Percentiles rank a stretch among this genome's conserved stretches.
Conservation (phyloP, 1,140 invertebrate genomes). For the Drosophila tsacasi region DNA sequence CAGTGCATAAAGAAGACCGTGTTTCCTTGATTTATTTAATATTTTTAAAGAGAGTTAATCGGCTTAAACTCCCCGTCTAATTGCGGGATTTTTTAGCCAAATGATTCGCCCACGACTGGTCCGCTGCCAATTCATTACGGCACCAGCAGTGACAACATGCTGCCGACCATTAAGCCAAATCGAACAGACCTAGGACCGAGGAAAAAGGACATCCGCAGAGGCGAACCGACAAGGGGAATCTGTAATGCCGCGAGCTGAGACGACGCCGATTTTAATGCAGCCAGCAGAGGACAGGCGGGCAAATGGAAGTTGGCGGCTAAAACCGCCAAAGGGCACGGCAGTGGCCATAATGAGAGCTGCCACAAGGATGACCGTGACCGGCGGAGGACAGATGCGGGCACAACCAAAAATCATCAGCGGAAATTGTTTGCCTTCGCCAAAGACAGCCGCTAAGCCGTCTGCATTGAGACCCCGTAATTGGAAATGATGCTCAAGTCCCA, state of each 20-base stretch:
- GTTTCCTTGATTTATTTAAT: neutral
- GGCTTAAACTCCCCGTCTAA: slow-evolving; percentile 15
- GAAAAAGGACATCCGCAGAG: slow-evolving; percentile 4
- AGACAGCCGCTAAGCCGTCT: slow-evolving; percentile 35
- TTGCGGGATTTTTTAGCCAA: slow-evolving; percentile 29
- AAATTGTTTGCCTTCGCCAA: slow-evolving; percentile 28
- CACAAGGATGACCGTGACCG: slow-evolving; percentile 61
- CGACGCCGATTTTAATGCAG: slow-evolving; percentile 63
- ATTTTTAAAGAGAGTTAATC: slow-evolving; percentile 4
- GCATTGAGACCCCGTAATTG: slow-evolving; percentile 59
- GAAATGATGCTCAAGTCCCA: slow-evolving; percentile 75
- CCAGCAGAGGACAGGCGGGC: slow-evolving; percentile 42
- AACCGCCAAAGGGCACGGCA: slow-evolving; percentile 35
- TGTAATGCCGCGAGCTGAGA: slow-evolving; percentile 33
- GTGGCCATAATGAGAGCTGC: slow-evolving; percentile 57
- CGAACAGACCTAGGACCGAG: slow-evolving; percentile 16
- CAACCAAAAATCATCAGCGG: slow-evolving; percentile 52
- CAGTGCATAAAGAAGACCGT: neutral
- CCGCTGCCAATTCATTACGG: slow-evolving; percentile 40
- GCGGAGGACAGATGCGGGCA: slow-evolving; percentile 18
- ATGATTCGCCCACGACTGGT: neutral
- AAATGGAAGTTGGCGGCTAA: slow-evolving; percentile 65
- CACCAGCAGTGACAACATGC: slow-evolving; percentile 39
- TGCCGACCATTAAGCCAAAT: slow-evolving; percentile 40
- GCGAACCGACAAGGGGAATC: slow-evolving; percentile 24